Percentiles rank a stretch among this genome's conserved stretches.
These are phyloP conservation scores for Henricia sp. DNA, from an alignment of 53 echinoderm and acorn worm species.

Conservation along the genomic window DNA sequence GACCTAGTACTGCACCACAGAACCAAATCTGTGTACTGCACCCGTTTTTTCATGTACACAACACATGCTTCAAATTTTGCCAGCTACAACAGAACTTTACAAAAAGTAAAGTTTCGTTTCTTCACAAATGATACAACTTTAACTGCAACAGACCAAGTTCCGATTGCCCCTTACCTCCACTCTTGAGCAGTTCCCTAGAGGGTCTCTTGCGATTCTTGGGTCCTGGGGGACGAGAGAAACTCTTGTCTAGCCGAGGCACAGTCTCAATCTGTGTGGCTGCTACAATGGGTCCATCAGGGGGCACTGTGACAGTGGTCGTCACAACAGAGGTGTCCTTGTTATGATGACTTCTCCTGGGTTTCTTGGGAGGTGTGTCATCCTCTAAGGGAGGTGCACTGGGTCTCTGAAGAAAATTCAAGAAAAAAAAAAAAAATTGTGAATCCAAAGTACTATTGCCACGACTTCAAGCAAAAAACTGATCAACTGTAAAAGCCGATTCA, in stretches of 20 bases:
- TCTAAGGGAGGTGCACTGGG: constrained; percentile 99
- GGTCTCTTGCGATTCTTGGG: constrained; percentile 59
- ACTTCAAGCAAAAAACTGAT: no score
- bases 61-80: no score
- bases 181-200: constrained; percentile 52
- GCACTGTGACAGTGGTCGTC: constrained; percentile 84
- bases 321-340: constrained; percentile 81
- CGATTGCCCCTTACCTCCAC: no score
- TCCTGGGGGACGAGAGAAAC: constrained; percentile 64
- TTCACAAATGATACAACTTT: no score
- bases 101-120: no score
- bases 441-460: neutral
- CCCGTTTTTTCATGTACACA: no score
- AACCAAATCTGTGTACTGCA: neutral
- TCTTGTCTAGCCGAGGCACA: constrained; percentile 61
- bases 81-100: neutral
- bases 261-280: constrained; percentile 75
- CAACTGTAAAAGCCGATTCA: no score
- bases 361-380: constrained; percentile 84
- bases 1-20: neutral
- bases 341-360: constrained; percentile 44
- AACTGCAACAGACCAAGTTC: no score
- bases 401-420: constrained; percentile 62
- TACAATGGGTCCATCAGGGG: constrained; percentile 78
- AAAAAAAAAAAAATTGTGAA: neutral